Percentiles rank a stretch among this genome's conserved stretches.
These are phyloP conservation scores for Macroteleia sp. DNA, from an alignment of 2,888 invertebrate species.

Conservation along the genomic window DNA sequence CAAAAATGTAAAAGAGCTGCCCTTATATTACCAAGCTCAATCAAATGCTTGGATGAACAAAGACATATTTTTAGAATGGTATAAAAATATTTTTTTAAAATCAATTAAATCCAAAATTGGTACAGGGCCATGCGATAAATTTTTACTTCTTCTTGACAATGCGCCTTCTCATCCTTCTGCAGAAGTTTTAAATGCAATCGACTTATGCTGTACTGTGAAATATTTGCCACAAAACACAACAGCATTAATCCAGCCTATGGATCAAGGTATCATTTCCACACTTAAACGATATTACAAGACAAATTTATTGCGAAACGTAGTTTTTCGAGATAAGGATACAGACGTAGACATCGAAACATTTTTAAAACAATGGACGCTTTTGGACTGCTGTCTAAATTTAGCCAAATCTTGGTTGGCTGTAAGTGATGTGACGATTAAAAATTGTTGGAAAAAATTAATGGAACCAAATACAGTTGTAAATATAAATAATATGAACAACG, in stretches of 20 bases:
- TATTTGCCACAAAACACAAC: neutral
- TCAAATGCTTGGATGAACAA: conserved; percentile 39
- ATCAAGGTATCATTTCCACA: neutral
- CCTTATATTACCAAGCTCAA: conserved; percentile 21
- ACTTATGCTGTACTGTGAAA: neutral
- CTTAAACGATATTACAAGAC: neutral
- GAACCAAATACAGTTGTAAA: too few species aligned
- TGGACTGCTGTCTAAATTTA: too few species aligned
- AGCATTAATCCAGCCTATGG: neutral
- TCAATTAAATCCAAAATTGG: neutral
- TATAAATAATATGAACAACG: too few species aligned
- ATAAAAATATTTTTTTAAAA: conserved; percentile 19
- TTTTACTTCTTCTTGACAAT: conserved; percentile 7
- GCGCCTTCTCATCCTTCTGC: conserved; percentile 5
- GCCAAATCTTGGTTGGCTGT: too few species aligned
- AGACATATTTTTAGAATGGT: conserved; percentile 22
- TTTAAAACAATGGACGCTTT: too few species aligned
- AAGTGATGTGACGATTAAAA: too few species aligned
- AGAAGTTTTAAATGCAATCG: neutral
- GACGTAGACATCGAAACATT: too few species aligned
- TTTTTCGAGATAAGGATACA: too few species aligned
- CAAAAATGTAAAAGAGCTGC: conserved; percentile 54
- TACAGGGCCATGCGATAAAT: neutral
- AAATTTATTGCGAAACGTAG: too few species aligned
- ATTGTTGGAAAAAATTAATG: too few species aligned